phyloP scores from a whole-genome alignment of 2,113 vertebrate genomes.

The Atractosteus spatula region DNA sequence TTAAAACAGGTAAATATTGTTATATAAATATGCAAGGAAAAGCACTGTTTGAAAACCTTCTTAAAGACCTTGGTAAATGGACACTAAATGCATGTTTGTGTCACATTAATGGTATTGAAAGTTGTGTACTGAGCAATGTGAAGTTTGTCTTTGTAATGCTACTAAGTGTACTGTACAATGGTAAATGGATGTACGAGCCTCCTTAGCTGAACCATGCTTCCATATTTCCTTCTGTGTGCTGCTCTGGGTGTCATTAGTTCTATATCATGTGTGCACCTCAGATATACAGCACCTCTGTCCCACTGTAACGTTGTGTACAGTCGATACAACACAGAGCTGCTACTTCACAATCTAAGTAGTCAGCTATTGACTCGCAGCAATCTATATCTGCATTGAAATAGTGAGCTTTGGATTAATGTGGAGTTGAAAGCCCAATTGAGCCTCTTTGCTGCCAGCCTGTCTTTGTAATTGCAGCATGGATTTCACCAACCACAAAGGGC shows the following conservation, averaged over 20 bases:
- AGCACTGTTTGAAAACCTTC: no score
- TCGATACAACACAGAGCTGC: constrained; percentile 55
- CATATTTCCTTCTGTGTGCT: no score
- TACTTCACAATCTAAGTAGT: constrained; percentile 75
- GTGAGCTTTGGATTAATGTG: constrained; percentile 79
- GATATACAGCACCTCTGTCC: constrained; percentile 38
- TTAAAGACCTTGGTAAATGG: no score
- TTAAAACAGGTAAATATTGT: no score
- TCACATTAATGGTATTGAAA: no score
- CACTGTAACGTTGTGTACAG: constrained; percentile 58
- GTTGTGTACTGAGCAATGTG: no score
- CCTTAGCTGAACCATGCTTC: no score
- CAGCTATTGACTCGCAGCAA: constrained; percentile 75
- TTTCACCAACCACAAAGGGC: constrained; percentile 83
- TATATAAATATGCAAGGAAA: no score
- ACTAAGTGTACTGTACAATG: no score
- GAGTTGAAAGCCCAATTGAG: constrained; percentile 77
- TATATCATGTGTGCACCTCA: neutral
- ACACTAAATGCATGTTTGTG: no score
- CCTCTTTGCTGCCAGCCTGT: constrained; percentile 75
- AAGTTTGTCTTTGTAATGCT: no score
- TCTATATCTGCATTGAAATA: constrained; percentile 81
- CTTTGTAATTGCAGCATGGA: constrained; percentile 79
- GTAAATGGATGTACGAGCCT: no score
- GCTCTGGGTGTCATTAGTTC: neutral